Percentiles rank a stretch among this genome's conserved stretches.
These are phyloP conservation scores for Noctilio leporinus DNA, from an alignment of 2,113 vertebrate species.

Conservation along the genomic window DNA sequence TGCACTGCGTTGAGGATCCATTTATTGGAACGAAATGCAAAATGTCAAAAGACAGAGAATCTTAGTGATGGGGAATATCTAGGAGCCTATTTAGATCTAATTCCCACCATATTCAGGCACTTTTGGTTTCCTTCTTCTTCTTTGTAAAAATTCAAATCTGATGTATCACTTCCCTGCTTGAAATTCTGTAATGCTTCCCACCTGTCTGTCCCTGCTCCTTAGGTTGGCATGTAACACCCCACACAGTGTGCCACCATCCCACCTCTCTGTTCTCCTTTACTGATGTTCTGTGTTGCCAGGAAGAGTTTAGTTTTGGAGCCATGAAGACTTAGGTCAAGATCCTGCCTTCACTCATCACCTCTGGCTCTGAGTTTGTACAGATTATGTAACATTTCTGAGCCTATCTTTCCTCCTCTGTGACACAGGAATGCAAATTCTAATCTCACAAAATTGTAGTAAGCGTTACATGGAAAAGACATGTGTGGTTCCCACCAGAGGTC, in stretches of 20 bases:
- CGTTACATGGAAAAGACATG: neutral
- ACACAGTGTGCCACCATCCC: neutral
- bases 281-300: neutral
- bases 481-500: neutral
- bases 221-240: neutral
- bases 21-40: neutral
- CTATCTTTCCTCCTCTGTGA: neutral
- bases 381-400: neutral
- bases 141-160: slow-evolving; percentile 14
- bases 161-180: neutral
- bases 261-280: neutral
- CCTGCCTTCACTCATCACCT: neutral
- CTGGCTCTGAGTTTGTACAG: neutral
- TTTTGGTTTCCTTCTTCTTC: neutral
- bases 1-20: neutral
- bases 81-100: neutral
- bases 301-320: neutral
- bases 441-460: neutral
- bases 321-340: neutral
- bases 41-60: neutral
- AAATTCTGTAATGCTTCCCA: neutral
- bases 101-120: neutral
- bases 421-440: neutral
- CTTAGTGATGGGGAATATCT: neutral
- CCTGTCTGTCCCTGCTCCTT: neutral